Evolutionary conservation across 2,888 invertebrate genomes (phyloP).

Genomic region (Tromatobia lineatoria): DNA sequence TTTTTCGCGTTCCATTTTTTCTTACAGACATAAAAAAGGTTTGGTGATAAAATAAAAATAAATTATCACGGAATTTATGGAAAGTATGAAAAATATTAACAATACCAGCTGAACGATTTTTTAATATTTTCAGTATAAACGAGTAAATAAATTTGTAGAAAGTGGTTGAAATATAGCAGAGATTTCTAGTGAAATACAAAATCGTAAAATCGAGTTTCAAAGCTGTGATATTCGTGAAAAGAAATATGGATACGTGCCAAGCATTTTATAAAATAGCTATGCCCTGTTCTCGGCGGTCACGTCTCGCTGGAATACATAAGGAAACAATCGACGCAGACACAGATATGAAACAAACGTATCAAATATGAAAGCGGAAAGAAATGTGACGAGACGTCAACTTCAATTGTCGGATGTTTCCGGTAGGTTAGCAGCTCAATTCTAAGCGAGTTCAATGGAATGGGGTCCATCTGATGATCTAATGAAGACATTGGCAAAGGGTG

Average conservation of each 20-base stretch:
- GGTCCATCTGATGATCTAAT: conserved; percentile 47
- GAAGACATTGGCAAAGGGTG: conserved; percentile 59
- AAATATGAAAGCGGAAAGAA: conserved; percentile 46
- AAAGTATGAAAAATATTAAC: too few relatives aligned
- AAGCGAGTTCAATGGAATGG: conserved; percentile 46
- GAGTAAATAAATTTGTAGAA: not conserved
- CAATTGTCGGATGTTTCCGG: conserved; percentile 68
- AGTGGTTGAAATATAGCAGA: too few relatives aligned
- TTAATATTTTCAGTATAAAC: not conserved
- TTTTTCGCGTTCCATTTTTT: too few relatives aligned
- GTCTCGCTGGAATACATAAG: not conserved
- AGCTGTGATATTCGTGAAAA: conserved; percentile 5
- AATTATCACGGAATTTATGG: too few relatives aligned
- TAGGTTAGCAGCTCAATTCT: conserved; percentile 50
- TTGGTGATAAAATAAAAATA: too few relatives aligned
- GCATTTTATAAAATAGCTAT: conserved; percentile 31
- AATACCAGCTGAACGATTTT: not conserved
- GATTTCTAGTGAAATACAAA: not conserved
- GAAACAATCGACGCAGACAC: conserved; percentile 32
- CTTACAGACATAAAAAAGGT: too few relatives aligned
- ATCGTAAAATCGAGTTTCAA: not conserved
- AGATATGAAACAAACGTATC: conserved; percentile 8
- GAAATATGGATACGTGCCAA: conserved; percentile 44
- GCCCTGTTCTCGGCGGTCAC: not conserved
- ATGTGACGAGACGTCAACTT: conserved; percentile 61